Evolutionary conservation across 2,888 invertebrate genomes (phyloP).

Genomic region (Deilephila elpenor): DNA sequence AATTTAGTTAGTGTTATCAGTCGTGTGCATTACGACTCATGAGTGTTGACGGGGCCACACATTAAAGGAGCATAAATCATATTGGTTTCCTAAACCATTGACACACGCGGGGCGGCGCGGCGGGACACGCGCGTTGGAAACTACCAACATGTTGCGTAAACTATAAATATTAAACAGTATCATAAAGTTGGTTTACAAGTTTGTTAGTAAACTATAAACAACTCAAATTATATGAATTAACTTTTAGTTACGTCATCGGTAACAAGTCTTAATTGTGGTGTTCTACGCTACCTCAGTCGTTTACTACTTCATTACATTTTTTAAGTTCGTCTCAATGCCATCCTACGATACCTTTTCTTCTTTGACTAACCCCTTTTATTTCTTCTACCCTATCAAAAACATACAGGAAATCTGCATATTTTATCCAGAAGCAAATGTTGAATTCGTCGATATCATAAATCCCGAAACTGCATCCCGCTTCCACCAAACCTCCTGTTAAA

Average conservation of each 20-base stretch:
- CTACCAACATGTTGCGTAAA: background rate
- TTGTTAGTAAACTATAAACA: background rate
- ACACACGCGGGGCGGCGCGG: background rate
- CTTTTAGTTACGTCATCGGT: background rate
- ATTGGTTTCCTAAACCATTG: slow-evolving; percentile 1
- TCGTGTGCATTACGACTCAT: background rate
- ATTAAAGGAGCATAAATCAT: slow-evolving; percentile 29
- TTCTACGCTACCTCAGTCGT: background rate
- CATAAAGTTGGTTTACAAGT: slow-evolving; percentile 1
- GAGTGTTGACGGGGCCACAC: slow-evolving; percentile 2
- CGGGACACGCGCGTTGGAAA: background rate
- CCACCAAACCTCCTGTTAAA: no score
- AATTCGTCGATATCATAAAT: no score
- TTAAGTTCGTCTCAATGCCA: no score
- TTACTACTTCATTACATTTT: no score
- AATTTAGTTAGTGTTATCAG: background rate
- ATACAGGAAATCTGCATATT: no score
- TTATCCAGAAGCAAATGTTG: no score
- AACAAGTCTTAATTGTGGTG: background rate
- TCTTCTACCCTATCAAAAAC: no score
- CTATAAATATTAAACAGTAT: slow-evolving; percentile 20
- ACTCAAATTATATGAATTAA: background rate
- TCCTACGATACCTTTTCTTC: no score
- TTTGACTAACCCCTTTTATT: no score
- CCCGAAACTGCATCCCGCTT: no score